Conservation (phyloP, 2,113 vertebrate genomes). For the Spea bombifrons region DNA sequence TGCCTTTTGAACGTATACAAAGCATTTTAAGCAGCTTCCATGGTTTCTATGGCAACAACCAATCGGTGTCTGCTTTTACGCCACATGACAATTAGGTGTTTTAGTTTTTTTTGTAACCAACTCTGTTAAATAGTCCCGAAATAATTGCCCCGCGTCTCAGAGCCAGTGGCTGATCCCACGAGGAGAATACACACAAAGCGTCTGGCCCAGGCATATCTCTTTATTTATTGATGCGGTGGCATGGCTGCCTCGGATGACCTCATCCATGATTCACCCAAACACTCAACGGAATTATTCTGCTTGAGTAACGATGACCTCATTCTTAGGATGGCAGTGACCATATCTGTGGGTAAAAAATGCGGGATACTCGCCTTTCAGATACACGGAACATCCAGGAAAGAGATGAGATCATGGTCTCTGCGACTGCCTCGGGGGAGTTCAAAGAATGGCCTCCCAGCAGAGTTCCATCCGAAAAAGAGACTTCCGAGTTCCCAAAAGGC, state of each 20-base stretch:
- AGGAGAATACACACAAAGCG: background rate
- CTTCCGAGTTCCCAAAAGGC: no score
- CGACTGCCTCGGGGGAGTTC: background rate
- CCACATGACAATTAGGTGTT: no score
- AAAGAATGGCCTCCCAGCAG: background rate
- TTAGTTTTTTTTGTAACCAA: no score
- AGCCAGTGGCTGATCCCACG: no score
- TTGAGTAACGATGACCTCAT: background rate
- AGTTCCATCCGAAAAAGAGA: background rate
- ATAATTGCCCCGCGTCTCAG: no score
- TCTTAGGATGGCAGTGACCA: background rate
- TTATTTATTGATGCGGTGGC: background rate
- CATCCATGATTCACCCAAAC: background rate
- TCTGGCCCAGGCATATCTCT: background rate
- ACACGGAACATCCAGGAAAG: background rate
- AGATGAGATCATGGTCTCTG: background rate
- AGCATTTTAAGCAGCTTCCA: no score
- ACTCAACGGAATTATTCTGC: background rate
- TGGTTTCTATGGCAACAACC: no score
- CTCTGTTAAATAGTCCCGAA: no score
- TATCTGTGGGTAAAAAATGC: background rate
- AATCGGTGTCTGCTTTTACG: no score
- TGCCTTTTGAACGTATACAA: no score
- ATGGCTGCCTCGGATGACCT: background rate
- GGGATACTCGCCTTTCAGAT: background rate